Percentiles rank a stretch among this genome's conserved stretches.
Conservation (phyloP, 92 coral and sea anemone genomes). For the Porites rus region DNA sequence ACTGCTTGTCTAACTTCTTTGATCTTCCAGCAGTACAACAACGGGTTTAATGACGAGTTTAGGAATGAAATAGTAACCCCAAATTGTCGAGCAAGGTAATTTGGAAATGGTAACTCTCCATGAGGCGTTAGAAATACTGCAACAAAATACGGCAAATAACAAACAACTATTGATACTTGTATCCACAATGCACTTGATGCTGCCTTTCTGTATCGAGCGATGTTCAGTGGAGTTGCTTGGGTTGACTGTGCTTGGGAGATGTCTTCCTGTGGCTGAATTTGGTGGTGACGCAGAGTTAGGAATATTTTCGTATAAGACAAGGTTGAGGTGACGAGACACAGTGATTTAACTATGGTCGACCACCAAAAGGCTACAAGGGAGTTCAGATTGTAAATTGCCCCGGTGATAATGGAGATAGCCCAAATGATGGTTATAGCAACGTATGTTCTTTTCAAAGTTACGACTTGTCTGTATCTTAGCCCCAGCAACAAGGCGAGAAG, state of each 20-base stretch:
- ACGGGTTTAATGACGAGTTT: no score
- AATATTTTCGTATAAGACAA: background rate
- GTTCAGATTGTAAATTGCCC: background rate
- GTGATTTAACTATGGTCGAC: background rate
- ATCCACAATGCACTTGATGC: background rate
- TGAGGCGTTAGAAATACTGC: background rate
- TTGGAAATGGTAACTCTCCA: background rate
- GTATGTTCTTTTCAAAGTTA: background rate
- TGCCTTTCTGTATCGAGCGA: background rate
- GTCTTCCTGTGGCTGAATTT: background rate
- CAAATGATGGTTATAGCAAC: background rate
- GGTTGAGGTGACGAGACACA: background rate
- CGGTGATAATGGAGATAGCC: background rate
- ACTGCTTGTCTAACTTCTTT: no score
- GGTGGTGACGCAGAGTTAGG: background rate
- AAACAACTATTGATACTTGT: background rate
- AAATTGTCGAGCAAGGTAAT: background rate
- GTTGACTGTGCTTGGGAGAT: background rate
- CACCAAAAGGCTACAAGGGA: background rate
- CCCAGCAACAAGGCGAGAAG: conserved; percentile 13
- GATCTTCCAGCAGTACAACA: no score
- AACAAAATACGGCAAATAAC: background rate
- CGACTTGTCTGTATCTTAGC: conserved; percentile 14
- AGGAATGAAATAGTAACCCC: background rate
- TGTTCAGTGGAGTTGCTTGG: background rate